Base-by-base conservation (phyloP, 2,113 vertebrate species). In the Erythrocercus mccallii region DNA sequence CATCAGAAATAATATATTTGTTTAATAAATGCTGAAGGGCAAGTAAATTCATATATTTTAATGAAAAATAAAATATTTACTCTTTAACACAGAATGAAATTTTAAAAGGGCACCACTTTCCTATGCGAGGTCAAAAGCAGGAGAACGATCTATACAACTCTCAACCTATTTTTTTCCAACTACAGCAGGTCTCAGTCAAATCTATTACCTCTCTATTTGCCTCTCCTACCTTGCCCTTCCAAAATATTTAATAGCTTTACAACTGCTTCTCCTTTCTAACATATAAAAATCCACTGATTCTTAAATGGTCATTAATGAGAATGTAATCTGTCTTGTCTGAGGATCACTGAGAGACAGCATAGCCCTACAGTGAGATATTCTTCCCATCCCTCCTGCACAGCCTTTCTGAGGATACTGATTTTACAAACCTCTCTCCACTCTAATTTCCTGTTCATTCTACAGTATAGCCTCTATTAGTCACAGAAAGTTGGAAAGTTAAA, bases 361-460 rank as follows among this genome's bases (percentile, higher is more conserved):
- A 85, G 30, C 37, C 20, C 17, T 37, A 21, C 27, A 42, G n/a
- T 84, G 60, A 79, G 15, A 76, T 78, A 53, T 92, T 93, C 44
- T 83, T 93, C 42, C 66, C 27, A 44, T 35, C 9, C 45, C 42
- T 79, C 61, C 45, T 57, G n/a, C n/a, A 69, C 12, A 73, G 27
- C 31, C 24, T 94, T 84, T 82, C 23, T 65, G 23, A 57, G 50
- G 57, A 85, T 87, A 64, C 61, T 57, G 65, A 71, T 85, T 84
- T 88, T 89, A 53, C 19, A n/a, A n/a, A 69, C 30, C 31, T 72
- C 28, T 86, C 37, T 91, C 89, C 56, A 54, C 65, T 86, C 42
- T 92, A 90, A 91, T 92, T 94, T 91, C 84, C 89, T 95, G 57
- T 90, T 90, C 81, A n/a, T n/a, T 85, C 70, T 61, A 19, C 37